Evolutionary conservation across 2,888 invertebrate genomes (phyloP), one percentile per base, ranked within the genome.

Genomic region (Automeris io): DNA sequence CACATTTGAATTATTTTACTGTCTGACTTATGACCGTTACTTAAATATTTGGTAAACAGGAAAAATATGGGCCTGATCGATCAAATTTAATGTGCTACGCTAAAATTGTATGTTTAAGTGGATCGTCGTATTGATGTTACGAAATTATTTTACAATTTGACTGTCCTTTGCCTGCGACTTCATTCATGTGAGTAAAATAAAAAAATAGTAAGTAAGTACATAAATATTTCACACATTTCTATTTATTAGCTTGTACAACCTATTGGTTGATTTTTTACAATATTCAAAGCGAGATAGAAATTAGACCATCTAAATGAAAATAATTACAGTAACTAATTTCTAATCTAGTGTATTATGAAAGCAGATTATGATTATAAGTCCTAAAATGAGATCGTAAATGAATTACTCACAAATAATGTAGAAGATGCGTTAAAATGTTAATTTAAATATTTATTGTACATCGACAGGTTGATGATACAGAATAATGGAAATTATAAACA

Each of bases 1-100:
- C 82, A 83, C 86, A 86, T 86, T 86, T 85, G 85, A 86, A 86
- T 86, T 86, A 86, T 86, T 86, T 86, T 86, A 86, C 83, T 82
- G 82, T 77, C 85, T 82, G 86, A 86, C 79, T 85, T 86, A 86
- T 85, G 74, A 80, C 79, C 71, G 83, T 85, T 86, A 85, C 86
- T 85, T 85, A 83, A 85, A 85, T 85, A 85, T 85, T 85, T 83
- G 82, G 86, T 86, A 85, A 85, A 85, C 83, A 83, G 80, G 78
- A 85, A 85, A 85, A 86, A 86, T 85, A 85, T 83, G 74, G 78
- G 67, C 70, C 74, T 74, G 81, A 83, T 85, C 82, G 81, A 85
- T 86, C 85, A 83, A 79, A 78, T 83, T 78, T 82, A 82, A 85
- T 83, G 81, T 65, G 63, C 51, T 55, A 58, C 49, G 69, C 67